Evolutionary conservation across 2,113 vertebrate species (phyloP).

Genomic region (Indri indri): DNA sequence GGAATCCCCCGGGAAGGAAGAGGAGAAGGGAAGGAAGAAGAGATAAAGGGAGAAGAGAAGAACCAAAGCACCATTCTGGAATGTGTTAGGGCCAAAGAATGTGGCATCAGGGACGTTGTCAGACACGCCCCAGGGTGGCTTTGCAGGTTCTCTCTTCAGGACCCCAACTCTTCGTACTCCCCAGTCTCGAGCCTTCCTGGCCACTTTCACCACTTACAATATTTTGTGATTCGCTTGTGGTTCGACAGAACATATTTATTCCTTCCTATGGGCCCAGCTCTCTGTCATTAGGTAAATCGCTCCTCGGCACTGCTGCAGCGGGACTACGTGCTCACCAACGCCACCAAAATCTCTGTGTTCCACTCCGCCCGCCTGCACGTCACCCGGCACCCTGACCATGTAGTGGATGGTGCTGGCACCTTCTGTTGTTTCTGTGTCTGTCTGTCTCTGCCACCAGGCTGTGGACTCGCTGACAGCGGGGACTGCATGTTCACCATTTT

Average conservation of each 20-base stretch:
- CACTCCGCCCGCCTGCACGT: too few relatives aligned
- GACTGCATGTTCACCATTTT: rapidly evolving
- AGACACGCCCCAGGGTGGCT: neutral
- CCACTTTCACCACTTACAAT: neutral
- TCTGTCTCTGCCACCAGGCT: neutral
- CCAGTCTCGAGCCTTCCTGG: neutral
- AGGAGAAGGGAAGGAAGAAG: neutral
- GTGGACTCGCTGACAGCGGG: neutral
- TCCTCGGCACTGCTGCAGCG: neutral
- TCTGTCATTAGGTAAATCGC: neutral
- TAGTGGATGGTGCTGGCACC: neutral
- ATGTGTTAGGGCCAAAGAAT: neutral
- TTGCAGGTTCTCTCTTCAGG: neutral
- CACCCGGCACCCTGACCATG: neutral
- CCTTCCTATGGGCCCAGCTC: neutral
- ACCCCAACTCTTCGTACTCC: neutral
- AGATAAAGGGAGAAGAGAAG: too few relatives aligned
- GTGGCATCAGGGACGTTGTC: neutral
- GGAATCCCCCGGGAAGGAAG: neutral
- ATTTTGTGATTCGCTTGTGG: neutral
- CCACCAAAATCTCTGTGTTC: neutral
- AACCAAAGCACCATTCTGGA: neutral
- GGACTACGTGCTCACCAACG: neutral
- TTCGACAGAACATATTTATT: neutral
- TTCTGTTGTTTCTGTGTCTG: neutral